Evolutionary conservation across 30 jellyfish, hydroid and myxozoan species (phyloP).

Genomic region (Pseudorhiza aurosa): DNA sequence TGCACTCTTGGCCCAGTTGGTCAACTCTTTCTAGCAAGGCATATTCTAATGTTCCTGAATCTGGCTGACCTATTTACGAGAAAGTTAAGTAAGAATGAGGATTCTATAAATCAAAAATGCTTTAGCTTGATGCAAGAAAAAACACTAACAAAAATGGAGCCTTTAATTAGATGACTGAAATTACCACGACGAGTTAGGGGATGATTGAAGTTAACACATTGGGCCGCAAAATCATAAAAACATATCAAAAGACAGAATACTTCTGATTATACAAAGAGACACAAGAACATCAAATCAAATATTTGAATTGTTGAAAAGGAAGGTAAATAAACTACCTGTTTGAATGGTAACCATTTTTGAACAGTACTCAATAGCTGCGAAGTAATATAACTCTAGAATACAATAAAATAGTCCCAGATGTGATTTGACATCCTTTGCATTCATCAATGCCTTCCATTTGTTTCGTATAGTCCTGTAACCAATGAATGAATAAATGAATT

Average conservation of each 20-base stretch:
- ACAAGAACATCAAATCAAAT: no score
- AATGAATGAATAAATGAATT: no score
- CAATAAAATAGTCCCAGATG: constrained; percentile 82
- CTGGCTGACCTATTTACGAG: constrained; percentile 45
- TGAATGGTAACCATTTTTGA: constrained; percentile 44
- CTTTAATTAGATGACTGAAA: no score
- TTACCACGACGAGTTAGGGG: no score
- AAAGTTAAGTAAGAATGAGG: no score
- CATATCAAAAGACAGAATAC: not conserved
- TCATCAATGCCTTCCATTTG: constrained; percentile 79
- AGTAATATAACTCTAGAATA: constrained; percentile 70
- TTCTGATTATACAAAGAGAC: not conserved
- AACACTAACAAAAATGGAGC: no score
- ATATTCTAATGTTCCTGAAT: constrained; percentile 19
- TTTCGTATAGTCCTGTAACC: constrained; percentile 77
- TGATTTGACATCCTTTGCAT: constrained; percentile 67
- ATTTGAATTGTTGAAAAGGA: no score
- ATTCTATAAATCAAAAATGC: no score
- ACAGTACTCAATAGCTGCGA: constrained; percentile 82
- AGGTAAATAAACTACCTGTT: constrained; percentile 34
- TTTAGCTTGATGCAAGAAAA: no score
- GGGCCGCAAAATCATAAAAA: no score
- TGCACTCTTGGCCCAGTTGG: constrained; percentile 15
- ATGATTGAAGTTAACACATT: no score
- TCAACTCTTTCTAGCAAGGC: constrained; percentile 69